These are phyloP conservation scores for Leptopilina drosophilae DNA, from an alignment of 2,888 invertebrate species.

Conservation along the genomic window DNA sequence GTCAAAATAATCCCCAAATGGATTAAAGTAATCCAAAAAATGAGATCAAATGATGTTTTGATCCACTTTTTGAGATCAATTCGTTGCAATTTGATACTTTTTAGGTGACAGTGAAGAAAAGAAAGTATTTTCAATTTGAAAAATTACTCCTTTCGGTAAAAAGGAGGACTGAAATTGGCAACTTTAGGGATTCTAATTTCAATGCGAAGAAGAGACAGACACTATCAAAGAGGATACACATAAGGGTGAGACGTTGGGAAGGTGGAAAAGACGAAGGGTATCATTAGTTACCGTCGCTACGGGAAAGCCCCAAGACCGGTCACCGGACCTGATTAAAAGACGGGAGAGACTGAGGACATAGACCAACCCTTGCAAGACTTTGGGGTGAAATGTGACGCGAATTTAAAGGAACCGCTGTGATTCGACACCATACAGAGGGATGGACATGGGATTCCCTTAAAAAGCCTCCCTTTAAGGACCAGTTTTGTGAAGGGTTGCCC, in stretches of 20 bases:
- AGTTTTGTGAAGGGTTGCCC: conserved; percentile 65
- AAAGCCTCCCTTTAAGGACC: conserved; percentile 69
- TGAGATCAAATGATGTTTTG: no score
- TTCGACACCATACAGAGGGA: conserved; percentile 64
- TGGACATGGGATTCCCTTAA: conserved; percentile 68
- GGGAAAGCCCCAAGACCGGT: conserved; percentile 65
- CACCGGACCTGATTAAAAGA: conserved; percentile 74
- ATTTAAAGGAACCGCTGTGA: conserved; percentile 74
- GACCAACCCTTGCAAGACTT: conserved; percentile 63
- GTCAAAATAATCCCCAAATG: no score
- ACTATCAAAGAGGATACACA: not conserved
- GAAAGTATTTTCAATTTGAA: no score
- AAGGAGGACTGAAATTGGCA: not conserved
- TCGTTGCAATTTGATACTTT: no score
- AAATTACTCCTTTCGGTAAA: no score
- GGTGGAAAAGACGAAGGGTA: conserved; percentile 60
- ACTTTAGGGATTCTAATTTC: conserved; percentile 18
- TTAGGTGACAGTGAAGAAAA: no score
- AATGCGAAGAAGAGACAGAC: not conserved
- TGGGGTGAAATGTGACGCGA: conserved; percentile 74
- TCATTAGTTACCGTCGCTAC: conserved; percentile 72
- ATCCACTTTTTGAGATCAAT: no score
- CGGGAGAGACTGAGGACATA: conserved; percentile 59
- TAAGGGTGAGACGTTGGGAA: conserved; percentile 50
- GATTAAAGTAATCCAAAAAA: no score